phyloP scores from a whole-genome alignment of 2,888 invertebrate species.

The Epiblema foenella region DNA sequence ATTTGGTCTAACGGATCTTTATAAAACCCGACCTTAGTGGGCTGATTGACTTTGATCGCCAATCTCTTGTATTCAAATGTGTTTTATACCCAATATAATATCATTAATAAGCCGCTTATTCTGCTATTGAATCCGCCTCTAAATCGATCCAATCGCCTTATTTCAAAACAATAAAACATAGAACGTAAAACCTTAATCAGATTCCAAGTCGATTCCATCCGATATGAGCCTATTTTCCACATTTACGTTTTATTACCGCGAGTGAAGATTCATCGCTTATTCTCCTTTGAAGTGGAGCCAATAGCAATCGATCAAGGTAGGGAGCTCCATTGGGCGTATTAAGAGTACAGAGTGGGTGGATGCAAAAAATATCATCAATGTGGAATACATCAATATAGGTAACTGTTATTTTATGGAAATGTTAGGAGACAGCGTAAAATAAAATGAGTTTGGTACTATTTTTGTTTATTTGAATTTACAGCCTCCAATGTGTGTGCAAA shows the following conservation, averaged over 20 bases:
- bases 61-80: too few species aligned
- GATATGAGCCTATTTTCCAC: constrained; percentile 49
- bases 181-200: constrained; percentile 29
- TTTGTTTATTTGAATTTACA: too few species aligned
- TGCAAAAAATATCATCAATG: constrained; percentile 10
- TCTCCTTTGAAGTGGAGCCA: constrained; percentile 53
- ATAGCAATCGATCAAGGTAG: constrained; percentile 58
- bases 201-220: constrained; percentile 35
- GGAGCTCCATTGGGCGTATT: constrained; percentile 16
- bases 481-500: too few species aligned
- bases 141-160: constrained; percentile 15
- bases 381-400: background rate
- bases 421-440: background rate
- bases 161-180: constrained; percentile 28
- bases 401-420: background rate
- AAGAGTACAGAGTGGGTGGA: background rate
- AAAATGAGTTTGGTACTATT: background rate
- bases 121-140: background rate
- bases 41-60: too few species aligned
- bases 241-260: constrained; percentile 52
- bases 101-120: background rate
- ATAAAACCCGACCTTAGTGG: too few species aligned
- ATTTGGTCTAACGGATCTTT: too few species aligned
- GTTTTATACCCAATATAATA: too few species aligned
- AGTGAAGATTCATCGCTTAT: constrained; percentile 47